phyloP scores from a whole-genome alignment of 2,113 vertebrate species.

The Cheirogaleus medius region DNA sequence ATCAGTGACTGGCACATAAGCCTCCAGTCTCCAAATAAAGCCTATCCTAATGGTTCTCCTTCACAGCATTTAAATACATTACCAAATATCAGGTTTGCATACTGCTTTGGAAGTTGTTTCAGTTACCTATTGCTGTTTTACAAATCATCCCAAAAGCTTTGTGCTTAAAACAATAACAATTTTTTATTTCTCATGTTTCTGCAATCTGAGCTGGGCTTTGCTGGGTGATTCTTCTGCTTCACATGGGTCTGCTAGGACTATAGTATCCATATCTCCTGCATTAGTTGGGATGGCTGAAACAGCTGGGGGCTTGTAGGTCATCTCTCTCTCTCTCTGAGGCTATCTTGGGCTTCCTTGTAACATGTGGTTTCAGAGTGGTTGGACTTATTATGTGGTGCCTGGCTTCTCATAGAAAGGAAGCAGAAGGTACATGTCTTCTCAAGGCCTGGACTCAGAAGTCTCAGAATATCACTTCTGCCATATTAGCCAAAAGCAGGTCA shows the following conservation, averaged over 20 bases:
- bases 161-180: not conserved
- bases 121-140: not conserved
- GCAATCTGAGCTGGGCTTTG: not conserved
- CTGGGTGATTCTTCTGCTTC: not conserved
- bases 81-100: not conserved
- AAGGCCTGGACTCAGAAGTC: not conserved
- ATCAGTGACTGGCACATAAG: not conserved
- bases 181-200: not conserved
- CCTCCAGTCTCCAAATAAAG: not conserved
- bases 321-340: not conserved
- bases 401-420: not conserved
- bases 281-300: not conserved
- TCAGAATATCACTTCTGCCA: not conserved
- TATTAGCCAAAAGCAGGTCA: not conserved
- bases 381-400: not conserved
- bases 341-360: not conserved
- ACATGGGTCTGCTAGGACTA: not conserved
- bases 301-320: not conserved
- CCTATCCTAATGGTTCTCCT: not conserved
- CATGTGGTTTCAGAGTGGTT: not conserved
- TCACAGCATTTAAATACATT: not conserved
- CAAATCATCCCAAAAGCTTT: not conserved
- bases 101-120: not conserved
- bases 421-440: not conserved
- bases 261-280: not conserved